phyloP scores from a whole-genome alignment of 2,888 invertebrate species.

The Tachina lurida region DNA sequence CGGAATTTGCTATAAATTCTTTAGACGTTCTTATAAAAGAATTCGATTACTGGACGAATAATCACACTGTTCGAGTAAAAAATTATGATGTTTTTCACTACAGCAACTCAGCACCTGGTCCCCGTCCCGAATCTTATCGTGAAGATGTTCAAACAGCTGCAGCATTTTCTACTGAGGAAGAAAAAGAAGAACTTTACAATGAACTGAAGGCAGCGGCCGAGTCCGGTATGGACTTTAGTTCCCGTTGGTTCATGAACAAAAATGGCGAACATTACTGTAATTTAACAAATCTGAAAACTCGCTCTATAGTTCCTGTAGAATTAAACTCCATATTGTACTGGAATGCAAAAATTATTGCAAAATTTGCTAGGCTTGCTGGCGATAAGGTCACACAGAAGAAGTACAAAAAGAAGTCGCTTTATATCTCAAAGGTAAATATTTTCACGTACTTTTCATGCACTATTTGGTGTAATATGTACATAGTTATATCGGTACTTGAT shows the following conservation, averaged over 20 bases:
- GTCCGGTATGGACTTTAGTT: constrained; percentile 98
- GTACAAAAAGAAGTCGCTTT: constrained; percentile 86
- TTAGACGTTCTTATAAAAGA: constrained; percentile 89
- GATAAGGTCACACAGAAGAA: constrained; percentile 85
- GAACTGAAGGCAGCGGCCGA: constrained; percentile 96
- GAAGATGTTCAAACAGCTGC: constrained; percentile 87
- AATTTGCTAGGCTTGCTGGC: constrained; percentile 86
- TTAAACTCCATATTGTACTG: constrained; percentile 93
- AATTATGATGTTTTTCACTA: constrained; percentile 89
- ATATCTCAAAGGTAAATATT: constrained; percentile 85
- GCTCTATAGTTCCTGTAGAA: constrained; percentile 95
- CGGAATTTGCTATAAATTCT: constrained; percentile 86
- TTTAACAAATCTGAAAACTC: constrained; percentile 89
- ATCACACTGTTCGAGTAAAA: constrained; percentile 87
- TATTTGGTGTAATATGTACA: no score
- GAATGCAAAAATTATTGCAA: constrained; percentile 90
- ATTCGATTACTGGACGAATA: constrained; percentile 92
- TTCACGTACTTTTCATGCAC: background rate
- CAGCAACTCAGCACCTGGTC: constrained; percentile 89
- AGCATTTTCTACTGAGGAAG: constrained; percentile 84
- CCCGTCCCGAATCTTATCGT: constrained; percentile 95
- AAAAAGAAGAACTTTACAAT: constrained; percentile 88
- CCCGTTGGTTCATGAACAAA: constrained; percentile 91
- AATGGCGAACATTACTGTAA: constrained; percentile 88
- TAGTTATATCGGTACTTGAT: no score